Base-by-base conservation (phyloP, 92 coral and sea anemone species). In the Meandrina meandrites region DNA sequence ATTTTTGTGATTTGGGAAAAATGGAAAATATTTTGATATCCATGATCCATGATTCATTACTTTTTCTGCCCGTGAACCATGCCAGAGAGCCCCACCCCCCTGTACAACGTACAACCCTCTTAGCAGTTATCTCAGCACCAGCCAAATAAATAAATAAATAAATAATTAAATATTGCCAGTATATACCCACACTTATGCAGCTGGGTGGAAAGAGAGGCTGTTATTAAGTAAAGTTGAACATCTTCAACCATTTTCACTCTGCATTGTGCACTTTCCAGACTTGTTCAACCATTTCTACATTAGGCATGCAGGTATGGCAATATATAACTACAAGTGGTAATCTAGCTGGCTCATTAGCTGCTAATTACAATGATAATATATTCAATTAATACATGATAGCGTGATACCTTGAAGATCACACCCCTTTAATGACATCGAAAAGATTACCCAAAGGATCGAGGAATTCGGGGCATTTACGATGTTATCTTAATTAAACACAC, bases 381-480 rank as follows among this genome's bases (percentile, higher is more conserved):
- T 48, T 81, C 76, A 67, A 69, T 45, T 27, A 69, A 54, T 35
- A 70, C 54, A 69, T 70, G 51, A 34, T 40, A 73, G n/a, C 5
- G n/a, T 35, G 78, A 73, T 73, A 73, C 15, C 78, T 9, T 37
- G 15, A 22, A 51, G 50, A 24, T 18, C 35, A 34, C 78, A 73
- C 78, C 37, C 78, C 78, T 19, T 19, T 37, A 11, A 36, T 19
- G 48, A 40, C 27, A 1, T 36, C 50, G 78, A 37, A 73, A 35
- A 35, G 48, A 37, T 37, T 34, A 36, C 78, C 15, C 28, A 21
- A 19, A 18, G 78, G 48, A 73, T 36, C 51, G 32, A 19, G 78
- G 78, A 73, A 73, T 73, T 73, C 28, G 24, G 78, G 51, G 78
- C n/a, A 73, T 73, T 73, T 73, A 5, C 13, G 78, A 19, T 73